Conservation (phyloP, 2,113 vertebrate species). For the Australoheros scitulus region DNA sequence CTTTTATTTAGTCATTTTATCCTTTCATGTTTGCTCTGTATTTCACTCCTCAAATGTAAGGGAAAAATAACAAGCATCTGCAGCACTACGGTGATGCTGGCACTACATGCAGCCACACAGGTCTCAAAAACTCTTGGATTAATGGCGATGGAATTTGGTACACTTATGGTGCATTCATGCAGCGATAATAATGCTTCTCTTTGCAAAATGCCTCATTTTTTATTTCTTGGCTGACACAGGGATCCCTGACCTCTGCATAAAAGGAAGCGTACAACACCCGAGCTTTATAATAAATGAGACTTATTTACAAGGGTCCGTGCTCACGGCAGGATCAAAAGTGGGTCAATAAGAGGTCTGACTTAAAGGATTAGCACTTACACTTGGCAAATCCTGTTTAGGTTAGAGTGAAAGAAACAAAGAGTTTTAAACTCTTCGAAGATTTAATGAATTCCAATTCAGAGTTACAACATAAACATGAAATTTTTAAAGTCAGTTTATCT, state of each 20-base stretch:
- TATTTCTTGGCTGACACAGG: neutral
- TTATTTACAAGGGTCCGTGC: neutral
- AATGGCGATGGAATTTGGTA: neutral
- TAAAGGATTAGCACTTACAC: neutral
- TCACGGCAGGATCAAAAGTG: neutral
- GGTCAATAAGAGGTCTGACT: neutral
- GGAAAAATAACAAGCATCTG: constrained; percentile 1
- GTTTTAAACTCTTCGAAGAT: neutral
- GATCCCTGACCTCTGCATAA: neutral
- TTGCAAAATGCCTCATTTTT: neutral
- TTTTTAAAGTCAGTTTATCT: neutral
- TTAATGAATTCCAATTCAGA: neutral
- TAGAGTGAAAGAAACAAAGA: neutral
- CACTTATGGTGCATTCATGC: neutral
- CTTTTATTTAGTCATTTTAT: constrained; percentile 49
- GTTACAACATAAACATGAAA: neutral
- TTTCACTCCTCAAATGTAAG: neutral
- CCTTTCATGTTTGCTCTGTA: constrained; percentile 55
- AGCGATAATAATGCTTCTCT: neutral
- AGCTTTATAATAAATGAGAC: neutral
- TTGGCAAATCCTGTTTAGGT: no score
- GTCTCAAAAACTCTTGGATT: neutral
- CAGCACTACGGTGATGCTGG: neutral
- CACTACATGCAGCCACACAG: neutral
- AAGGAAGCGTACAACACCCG: neutral